These are phyloP conservation scores for Tyria jacobaeae DNA, from an alignment of 2,888 invertebrate species.

Conservation along the genomic window DNA sequence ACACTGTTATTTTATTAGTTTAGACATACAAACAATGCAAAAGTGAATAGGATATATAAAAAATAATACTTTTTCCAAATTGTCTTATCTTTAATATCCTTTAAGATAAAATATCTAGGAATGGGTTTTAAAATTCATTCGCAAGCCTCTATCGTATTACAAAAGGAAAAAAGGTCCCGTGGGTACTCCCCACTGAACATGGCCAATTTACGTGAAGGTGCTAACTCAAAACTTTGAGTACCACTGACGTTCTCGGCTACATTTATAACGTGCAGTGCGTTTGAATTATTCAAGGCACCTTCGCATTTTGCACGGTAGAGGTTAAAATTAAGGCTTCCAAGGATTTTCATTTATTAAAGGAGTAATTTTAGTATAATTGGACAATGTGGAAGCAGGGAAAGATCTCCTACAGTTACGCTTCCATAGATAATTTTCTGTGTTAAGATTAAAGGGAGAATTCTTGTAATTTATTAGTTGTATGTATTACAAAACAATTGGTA, in stretches of 20 bases:
- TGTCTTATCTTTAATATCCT: no score
- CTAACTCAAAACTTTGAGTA: constrained; percentile 43
- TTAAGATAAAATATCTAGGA: no score
- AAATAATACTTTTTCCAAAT: no score
- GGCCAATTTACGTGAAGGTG: constrained; percentile 12
- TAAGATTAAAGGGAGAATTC: constrained; percentile 38
- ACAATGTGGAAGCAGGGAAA: constrained; percentile 39
- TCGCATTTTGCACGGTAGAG: constrained; percentile 53
- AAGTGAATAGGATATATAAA: no score
- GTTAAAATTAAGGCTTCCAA: constrained; percentile 62
- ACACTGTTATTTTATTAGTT: no score
- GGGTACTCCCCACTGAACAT: constrained; percentile 6
- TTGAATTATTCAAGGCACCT: constrained; percentile 60
- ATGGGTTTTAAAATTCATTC: no score
- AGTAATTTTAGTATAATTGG: constrained; percentile 69
- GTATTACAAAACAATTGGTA: constrained; percentile 9
- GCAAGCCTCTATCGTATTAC: no score
- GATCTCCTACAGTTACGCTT: constrained; percentile 30
- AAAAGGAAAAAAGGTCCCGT: constrained; percentile 4
- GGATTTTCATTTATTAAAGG: constrained; percentile 68
- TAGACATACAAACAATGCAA: no score
- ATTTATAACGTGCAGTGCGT: constrained; percentile 50
- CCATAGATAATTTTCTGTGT: constrained; percentile 49
- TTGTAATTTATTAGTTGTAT: constrained; percentile 22
- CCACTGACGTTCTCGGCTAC: constrained; percentile 33